A percentile compares a stretch with the other conserved stretches of the same genome.
Evolutionary conservation across 2,113 vertebrate genomes (phyloP).

Genomic region (Odontesthes bonariensis): DNA sequence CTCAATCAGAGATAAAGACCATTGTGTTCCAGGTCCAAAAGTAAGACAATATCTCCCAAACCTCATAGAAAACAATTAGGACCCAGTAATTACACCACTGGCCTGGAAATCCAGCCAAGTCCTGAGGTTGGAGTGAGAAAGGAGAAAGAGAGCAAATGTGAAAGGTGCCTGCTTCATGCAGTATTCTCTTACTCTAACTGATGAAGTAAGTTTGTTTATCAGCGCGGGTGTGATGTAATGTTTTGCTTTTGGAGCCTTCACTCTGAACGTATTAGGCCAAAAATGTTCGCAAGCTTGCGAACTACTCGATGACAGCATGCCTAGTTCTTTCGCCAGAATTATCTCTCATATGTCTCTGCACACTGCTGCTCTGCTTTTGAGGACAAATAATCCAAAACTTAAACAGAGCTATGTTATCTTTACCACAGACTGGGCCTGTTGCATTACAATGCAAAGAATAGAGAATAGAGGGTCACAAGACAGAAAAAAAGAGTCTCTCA

Average conservation of each 20-base stretch:
- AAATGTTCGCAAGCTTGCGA: slow-evolving; percentile 4
- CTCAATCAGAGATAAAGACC: slow-evolving; percentile 76
- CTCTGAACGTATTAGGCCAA: slow-evolving; percentile 31
- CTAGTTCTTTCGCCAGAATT: slow-evolving; percentile 19
- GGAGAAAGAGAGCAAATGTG: slow-evolving; percentile 44
- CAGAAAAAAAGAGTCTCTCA: slow-evolving; percentile 43
- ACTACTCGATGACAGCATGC: slow-evolving; percentile 41
- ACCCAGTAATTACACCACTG: slow-evolving; percentile 70
- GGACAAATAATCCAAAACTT: slow-evolving; percentile 24
- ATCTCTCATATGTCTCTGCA: slow-evolving; percentile 38
- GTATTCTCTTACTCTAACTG: slow-evolving; percentile 59
- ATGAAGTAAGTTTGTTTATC: slow-evolving; percentile 55
- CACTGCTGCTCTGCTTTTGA: slow-evolving; percentile 22
- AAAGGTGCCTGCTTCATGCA: slow-evolving; percentile 60
- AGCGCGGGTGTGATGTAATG: slow-evolving; percentile 68
- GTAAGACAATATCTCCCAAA: slow-evolving; percentile 76
- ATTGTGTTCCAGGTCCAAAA: slow-evolving; percentile 68
- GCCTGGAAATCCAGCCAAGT: slow-evolving; percentile 66
- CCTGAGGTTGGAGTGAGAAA: slow-evolving; percentile 33
- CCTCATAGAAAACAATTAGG: slow-evolving; percentile 77
- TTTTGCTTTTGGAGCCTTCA: slow-evolving; percentile 55
- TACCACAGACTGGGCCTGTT: slow-evolving; percentile 13
- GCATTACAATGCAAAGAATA: slow-evolving; percentile 20
- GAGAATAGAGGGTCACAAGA: slow-evolving; percentile 25
- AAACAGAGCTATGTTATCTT: slow-evolving; percentile 48